phyloP scores from a whole-genome alignment of 2,888 invertebrate genomes.

The Plemyria rubiginata region DNA sequence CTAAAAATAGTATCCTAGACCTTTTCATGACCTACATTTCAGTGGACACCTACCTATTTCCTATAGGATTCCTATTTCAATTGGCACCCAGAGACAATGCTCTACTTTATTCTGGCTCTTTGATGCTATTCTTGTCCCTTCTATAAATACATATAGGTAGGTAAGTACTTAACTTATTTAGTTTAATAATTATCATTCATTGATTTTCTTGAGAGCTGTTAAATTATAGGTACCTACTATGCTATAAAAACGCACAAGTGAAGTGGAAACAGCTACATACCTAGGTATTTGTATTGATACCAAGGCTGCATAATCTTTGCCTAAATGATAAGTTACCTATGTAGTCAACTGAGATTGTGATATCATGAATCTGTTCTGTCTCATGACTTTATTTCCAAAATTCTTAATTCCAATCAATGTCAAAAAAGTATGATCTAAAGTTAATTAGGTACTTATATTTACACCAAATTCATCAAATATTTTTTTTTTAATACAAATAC shows the following conservation, averaged over 20 bases:
- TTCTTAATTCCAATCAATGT: not conserved
- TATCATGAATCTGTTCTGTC: conserved; percentile 8
- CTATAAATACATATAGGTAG: conserved; percentile 22
- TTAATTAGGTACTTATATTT: not conserved
- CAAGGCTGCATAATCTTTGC: conserved; percentile 58
- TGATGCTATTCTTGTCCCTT: conserved; percentile 35
- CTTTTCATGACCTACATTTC: conserved; percentile 73
- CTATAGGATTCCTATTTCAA: conserved; percentile 72
- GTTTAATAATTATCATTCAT: not conserved
- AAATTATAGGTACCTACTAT: not conserved
- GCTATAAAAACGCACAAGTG: not conserved
- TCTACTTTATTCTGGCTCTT: conserved; percentile 49
- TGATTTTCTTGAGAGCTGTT: not conserved
- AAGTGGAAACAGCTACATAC: conserved; percentile 19
- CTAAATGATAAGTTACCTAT: conserved; percentile 40
- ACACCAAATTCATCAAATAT: not conserved
- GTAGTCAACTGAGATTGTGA: conserved; percentile 19
- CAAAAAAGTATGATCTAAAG: not conserved
- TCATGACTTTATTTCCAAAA: not conserved
- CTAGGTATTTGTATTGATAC: conserved; percentile 42
- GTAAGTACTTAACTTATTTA: not conserved
- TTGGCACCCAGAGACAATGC: conserved; percentile 64
- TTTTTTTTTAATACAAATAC: too few relatives aligned
- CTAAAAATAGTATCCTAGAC: conserved; percentile 64
- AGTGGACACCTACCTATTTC: conserved; percentile 58